These are phyloP conservation scores for Coryphaenoides rupestris DNA, from an alignment of 2,113 vertebrate species.

Conservation along the genomic window DNA sequence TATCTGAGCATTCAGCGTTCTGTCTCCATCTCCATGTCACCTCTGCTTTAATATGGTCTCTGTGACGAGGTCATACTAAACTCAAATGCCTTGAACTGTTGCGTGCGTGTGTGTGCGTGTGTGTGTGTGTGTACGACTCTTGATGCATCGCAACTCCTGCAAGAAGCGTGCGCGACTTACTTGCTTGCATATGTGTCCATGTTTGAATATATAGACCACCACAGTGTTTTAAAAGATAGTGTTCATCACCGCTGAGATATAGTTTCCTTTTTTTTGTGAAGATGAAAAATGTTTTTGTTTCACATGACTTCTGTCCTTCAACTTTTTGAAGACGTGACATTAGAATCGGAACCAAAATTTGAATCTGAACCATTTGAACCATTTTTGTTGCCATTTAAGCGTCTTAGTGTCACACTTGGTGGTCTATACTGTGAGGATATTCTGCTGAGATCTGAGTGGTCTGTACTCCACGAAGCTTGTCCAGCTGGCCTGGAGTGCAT, in stretches of 20 bases:
- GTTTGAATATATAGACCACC: not conserved
- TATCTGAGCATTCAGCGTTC: not conserved
- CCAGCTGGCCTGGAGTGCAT: slow-evolving; percentile 56
- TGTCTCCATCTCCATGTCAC: not conserved
- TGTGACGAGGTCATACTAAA: not conserved
- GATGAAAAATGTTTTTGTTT: too few relatives aligned
- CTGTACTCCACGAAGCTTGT: slow-evolving; percentile 17
- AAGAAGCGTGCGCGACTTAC: slow-evolving; percentile 13
- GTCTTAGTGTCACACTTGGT: too few relatives aligned
- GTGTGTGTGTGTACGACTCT: slow-evolving; percentile 13
- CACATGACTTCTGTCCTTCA: too few relatives aligned
- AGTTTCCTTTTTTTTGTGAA: too few relatives aligned
- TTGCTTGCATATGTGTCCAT: slow-evolving; percentile 17
- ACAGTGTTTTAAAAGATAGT: too few relatives aligned
- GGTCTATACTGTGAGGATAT: not conserved
- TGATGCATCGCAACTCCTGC: not conserved
- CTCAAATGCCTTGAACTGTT: too few relatives aligned
- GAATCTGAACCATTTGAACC: too few relatives aligned
- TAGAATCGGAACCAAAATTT: too few relatives aligned
- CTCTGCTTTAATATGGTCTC: slow-evolving; percentile 15
- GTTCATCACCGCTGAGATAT: too few relatives aligned
- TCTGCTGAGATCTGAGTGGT: slow-evolving; percentile 3
- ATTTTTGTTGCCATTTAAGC: too few relatives aligned
- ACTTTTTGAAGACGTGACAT: too few relatives aligned
- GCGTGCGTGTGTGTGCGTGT: too few relatives aligned